phyloP scores from a whole-genome alignment of 1,140 invertebrate species.

The Rhynchophorus ferrugineus region DNA sequence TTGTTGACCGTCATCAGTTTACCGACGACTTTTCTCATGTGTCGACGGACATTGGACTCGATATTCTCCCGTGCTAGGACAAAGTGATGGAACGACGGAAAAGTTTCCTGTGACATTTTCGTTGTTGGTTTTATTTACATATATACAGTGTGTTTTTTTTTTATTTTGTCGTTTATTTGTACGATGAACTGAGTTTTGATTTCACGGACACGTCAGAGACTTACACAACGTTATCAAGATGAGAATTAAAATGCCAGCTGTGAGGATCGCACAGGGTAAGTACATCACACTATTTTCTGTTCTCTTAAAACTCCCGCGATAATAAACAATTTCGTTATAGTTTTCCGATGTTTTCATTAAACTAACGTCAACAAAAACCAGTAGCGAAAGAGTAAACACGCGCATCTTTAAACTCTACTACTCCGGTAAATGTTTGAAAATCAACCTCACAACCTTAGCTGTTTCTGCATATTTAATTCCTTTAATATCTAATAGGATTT shows the following conservation, averaged over 20 bases:
- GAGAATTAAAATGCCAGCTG: constrained; percentile 93
- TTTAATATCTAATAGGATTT: too few species aligned
- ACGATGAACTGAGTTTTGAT: constrained; percentile 16
- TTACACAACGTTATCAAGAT: constrained; percentile 56
- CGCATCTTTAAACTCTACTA: too few species aligned
- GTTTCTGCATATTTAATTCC: too few species aligned
- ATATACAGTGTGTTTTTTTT: constrained; percentile 5
- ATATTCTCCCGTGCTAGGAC: constrained; percentile 11
- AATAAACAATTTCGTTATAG: too few species aligned
- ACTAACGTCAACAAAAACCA: too few species aligned
- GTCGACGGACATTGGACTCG: neutral
- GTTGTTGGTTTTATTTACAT: constrained; percentile 8
- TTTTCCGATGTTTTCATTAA: too few species aligned
- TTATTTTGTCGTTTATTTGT: neutral
- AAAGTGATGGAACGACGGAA: constrained; percentile 13
- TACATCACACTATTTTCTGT: neutral
- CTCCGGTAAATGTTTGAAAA: too few species aligned
- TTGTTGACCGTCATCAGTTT: too few species aligned
- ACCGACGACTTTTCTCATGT: too few species aligned
- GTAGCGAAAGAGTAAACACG: too few species aligned
- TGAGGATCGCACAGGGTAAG: constrained; percentile 87
- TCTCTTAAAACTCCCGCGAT: too few species aligned
- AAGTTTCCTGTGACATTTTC: constrained; percentile 15
- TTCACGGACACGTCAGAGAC: constrained; percentile 9
- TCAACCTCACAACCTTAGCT: too few species aligned